Base-by-base conservation (phyloP, 1,140 invertebrate genomes). In the Asbolus verrucosus region DNA sequence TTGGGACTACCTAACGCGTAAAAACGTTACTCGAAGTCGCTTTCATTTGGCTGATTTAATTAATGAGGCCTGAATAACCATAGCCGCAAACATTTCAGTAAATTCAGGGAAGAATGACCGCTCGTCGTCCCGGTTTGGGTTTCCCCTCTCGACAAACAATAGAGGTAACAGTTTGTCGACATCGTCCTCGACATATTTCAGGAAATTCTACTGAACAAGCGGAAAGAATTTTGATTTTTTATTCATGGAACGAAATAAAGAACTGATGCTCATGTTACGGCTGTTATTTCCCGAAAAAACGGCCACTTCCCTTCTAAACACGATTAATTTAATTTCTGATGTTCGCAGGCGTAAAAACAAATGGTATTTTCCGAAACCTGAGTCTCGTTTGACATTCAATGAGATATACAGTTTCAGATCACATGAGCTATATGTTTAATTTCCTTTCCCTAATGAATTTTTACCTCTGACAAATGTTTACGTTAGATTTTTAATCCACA, bases 161-260 rank as follows among this genome's bases (percentile, higher is more conserved):
- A 21, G 41, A 46, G 15, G 41, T 46, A 46, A 46, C 41, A 46
- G 41, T 46, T 46, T 46, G 41, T 19, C 41, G 16, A 46, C 41
- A 46, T 46, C 41, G 18, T 16, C 41, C 15, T 18, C 18, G 41
- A 46, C 16, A 46, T 46, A 46, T 46, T 46, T 21, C 18, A 43
- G 13, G 41, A 16, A 43, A 43, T 13, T 46, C 15, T 16, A 19
- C 41, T 18, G 18, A n/a, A 19, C 15, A 19, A 14, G 41, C 6
- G 41, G 18, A 9, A n/a, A 18, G 41, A 46, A 46, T 46, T 19
- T 19, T 16, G 18, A 46, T 46, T 46, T 43, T 46, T 46, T 46
- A 46, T 46, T 41, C 16, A 19, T 14, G 1, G 41, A 2, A 4
- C 24, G 24, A 27, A 3, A 8, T 27, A 4, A 27, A 27, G 24